Base-by-base conservation (phyloP, 2,113 vertebrate species). In the Stictonetta naevosa region DNA sequence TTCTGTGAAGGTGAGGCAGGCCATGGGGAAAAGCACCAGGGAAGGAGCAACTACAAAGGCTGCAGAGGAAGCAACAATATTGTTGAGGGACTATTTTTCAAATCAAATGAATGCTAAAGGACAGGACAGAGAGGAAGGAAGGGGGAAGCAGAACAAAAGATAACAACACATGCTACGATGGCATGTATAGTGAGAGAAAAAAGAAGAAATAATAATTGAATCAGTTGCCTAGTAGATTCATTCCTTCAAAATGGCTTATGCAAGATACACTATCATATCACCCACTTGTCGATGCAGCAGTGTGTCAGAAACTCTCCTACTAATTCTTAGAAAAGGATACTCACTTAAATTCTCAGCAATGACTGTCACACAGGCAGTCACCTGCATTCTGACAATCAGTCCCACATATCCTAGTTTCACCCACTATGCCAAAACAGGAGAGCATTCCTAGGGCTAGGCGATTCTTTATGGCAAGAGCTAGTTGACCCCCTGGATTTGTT, bases 171-270 rank as follows among this genome's bases (percentile, higher is more conserved):
- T 18, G 23, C 0, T 42, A 55, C 16, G 19, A 23, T 14, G 29
- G 0, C 22, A 10, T 21, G 6, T 29, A 42, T 33, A 69, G 31
- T 44, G 50, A 86, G 55, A 83, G n/a, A 76, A 78, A 31, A 28
- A 82, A 80, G 48, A 58, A 21, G 93, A 93, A 86, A 88, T 66
- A 82, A n/a, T 77, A 73, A 66, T 82, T 85, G 81, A 46, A 86
- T 55, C 18, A 11, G 52, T 88, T 81, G 83, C 33, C 31, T 46
- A 46, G 12, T 75, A 75, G 56, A 72, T 34, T 75, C 33, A 36
- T 67, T 86, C 36, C 52, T 88, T 94, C 72, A 50, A 62, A 88
- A 62, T 3, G 6, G 38, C 12, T 50, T 26, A 8, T 53, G 31
- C 46, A 56, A 93, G 88, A 42, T 83, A 74, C 16, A 28, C 19